These are phyloP conservation scores for Carterocephalus palaemon DNA, from an alignment of 2,888 invertebrate genomes.

Conservation along the genomic window DNA sequence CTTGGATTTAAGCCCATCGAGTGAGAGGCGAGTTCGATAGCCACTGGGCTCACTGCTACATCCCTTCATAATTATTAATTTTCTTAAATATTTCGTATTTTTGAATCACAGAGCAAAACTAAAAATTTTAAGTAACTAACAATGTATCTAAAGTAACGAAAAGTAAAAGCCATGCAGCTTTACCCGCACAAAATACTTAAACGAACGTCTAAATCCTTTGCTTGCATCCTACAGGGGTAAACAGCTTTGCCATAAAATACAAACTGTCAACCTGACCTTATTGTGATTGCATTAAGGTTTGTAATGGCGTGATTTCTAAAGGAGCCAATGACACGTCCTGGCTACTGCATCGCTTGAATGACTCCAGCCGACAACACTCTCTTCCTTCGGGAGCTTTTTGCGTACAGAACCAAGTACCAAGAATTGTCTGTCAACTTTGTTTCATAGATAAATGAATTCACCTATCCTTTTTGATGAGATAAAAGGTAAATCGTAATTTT, in stretches of 20 bases:
- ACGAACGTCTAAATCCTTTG: constrained; percentile 25
- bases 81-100: too few species aligned
- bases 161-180: not conserved
- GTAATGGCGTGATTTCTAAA: constrained; percentile 25
- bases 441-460: too few species aligned
- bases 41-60: too few species aligned
- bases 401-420: constrained; percentile 22
- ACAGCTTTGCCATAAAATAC: constrained; percentile 44
- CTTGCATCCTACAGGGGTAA: constrained; percentile 33
- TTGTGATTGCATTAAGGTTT: constrained; percentile 28
- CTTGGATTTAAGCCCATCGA: too few species aligned
- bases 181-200: not conserved
- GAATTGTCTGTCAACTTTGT: too few species aligned
- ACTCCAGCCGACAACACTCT: constrained; percentile 50
- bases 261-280: constrained; percentile 29
- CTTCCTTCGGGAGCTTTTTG: constrained; percentile 41
- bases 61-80: too few species aligned
- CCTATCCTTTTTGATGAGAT: too few species aligned
- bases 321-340: constrained; percentile 41
- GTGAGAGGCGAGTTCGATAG: too few species aligned
- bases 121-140: too few species aligned
- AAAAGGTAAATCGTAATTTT: too few species aligned
- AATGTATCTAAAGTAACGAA: too few species aligned
- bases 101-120: too few species aligned
- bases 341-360: constrained; percentile 51